These are phyloP conservation scores for Benthochromis sp. DNA, from an alignment of 2,113 vertebrate species.

Conservation along the genomic window DNA sequence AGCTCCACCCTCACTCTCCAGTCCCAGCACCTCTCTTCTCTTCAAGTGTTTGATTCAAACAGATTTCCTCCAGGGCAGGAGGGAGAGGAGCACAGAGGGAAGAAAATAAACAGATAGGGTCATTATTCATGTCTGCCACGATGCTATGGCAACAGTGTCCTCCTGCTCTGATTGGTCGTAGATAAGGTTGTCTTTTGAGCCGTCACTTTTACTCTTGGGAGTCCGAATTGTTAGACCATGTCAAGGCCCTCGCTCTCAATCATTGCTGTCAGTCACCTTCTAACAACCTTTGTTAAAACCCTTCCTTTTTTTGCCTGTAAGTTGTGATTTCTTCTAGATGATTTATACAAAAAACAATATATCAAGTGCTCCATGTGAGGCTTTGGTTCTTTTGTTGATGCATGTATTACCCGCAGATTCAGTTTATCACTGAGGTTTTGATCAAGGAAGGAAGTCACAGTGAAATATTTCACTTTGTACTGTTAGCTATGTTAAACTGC, in stretches of 20 bases:
- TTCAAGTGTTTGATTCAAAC: constrained; percentile 45
- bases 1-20: not conserved
- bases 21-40: constrained; percentile 14
- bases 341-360: not conserved
- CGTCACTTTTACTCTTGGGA: constrained; percentile 34
- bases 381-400: not conserved
- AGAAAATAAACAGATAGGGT: constrained; percentile 56
- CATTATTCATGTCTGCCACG: constrained; percentile 62
- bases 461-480: not conserved
- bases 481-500: not conserved
- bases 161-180: constrained; percentile 56
- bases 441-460: not conserved
- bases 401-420: not conserved
- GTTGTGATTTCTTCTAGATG: not conserved
- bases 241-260: constrained; percentile 15
- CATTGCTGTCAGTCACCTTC: constrained; percentile 6
- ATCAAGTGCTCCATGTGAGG: not conserved
- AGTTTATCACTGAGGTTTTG: not conserved
- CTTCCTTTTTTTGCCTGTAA: constrained; percentile 6
- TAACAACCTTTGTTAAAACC: not conserved
- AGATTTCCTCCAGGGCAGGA: constrained; percentile 28
- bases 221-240: constrained; percentile 26
- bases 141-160: constrained; percentile 67
- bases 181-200: constrained; percentile 50
- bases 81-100: constrained; percentile 20